phyloP scores from a whole-genome alignment of 2,797 vertebrate genomes.

The Lacerta agilis region DNA sequence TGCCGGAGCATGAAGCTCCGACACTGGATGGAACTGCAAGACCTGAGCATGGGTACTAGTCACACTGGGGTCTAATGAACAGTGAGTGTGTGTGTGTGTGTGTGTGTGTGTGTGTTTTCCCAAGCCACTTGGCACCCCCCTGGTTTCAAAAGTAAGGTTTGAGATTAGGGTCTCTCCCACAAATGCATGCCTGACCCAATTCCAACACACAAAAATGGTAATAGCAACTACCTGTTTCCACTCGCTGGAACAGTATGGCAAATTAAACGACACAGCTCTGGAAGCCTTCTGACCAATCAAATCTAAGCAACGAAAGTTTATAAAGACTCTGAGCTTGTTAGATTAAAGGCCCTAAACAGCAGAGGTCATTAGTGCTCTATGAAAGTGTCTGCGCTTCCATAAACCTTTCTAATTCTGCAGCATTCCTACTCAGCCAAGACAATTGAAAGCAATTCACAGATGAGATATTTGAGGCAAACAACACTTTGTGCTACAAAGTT shows the following conservation, averaged over 20 bases:
- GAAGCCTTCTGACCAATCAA: background rate
- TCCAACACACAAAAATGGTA: background rate
- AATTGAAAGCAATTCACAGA: background rate
- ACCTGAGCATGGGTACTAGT: too few relatives aligned
- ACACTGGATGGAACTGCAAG: too few relatives aligned
- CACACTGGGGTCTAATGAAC: too few relatives aligned
- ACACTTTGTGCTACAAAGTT: background rate
- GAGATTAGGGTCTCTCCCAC: too few relatives aligned
- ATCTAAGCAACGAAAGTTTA: background rate
- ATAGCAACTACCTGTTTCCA: too few relatives aligned
- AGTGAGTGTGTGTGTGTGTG: too few relatives aligned
- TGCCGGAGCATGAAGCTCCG: fast-evolving
- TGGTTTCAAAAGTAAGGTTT: too few relatives aligned
- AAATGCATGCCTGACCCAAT: background rate
- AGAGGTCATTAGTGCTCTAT: background rate
- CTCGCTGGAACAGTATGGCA: too few relatives aligned
- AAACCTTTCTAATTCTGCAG: background rate
- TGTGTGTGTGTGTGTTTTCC: too few relatives aligned
- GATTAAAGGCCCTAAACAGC: background rate
- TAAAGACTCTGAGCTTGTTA: background rate
- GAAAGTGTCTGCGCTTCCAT: background rate
- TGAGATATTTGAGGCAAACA: background rate
- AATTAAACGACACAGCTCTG: too few relatives aligned
- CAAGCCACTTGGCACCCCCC: too few relatives aligned
- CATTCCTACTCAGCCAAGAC: background rate